Evolutionary conservation across 35 echinoderm and acorn worm genomes (phyloP).

Genomic region (Chiridota heheva): DNA sequence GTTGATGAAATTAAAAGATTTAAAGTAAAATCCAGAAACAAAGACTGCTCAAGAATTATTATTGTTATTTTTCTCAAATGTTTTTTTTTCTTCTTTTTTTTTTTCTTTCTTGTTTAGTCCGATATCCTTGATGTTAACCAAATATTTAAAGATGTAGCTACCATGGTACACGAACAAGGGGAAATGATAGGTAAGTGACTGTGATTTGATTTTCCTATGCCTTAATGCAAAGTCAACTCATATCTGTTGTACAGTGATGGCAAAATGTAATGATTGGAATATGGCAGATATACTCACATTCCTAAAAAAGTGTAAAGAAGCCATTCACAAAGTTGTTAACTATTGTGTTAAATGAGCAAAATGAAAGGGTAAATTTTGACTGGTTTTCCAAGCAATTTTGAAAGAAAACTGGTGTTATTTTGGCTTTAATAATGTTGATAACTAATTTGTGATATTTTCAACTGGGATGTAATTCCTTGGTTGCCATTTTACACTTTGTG

Average conservation of each 20-base stretch:
- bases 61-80: too few relatives aligned
- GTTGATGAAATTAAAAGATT: background rate
- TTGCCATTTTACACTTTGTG: too few relatives aligned
- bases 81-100: too few relatives aligned
- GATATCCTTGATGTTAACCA: constrained; percentile 96
- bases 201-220: background rate
- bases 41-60: too few relatives aligned
- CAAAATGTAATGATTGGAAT: background rate
- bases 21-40: too few relatives aligned
- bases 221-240: background rate
- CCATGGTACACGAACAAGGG: constrained; percentile 96
- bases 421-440: too few relatives aligned
- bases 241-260: background rate
- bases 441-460: too few relatives aligned
- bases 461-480: too few relatives aligned
- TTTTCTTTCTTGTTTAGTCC: constrained; percentile 63
- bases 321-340: background rate
- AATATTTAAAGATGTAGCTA: constrained; percentile 96
- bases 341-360: background rate
- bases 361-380: background rate
- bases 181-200: constrained; percentile 90
- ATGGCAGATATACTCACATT: background rate
- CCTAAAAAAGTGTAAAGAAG: background rate
- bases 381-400: background rate
- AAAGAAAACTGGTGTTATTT: too few relatives aligned